These are phyloP conservation scores for Nomia melanderi DNA, from an alignment of 1,140 invertebrate genomes.

Conservation along the genomic window DNA sequence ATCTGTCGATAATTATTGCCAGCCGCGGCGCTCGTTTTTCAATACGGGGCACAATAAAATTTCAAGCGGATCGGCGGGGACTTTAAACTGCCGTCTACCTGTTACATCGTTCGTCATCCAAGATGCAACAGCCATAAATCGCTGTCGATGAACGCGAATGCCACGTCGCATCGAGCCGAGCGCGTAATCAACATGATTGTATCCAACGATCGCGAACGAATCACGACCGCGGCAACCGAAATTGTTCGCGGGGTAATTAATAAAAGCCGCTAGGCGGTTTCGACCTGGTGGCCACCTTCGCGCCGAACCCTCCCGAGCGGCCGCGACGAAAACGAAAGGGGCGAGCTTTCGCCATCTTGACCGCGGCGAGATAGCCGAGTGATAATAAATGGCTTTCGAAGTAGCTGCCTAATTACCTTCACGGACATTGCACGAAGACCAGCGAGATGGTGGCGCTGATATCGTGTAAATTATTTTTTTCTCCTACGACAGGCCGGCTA, in stretches of 20 bases:
- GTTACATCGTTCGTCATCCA: background rate
- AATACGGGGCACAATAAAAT: background rate
- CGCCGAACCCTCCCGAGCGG: conserved; percentile 17
- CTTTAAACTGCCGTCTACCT: background rate
- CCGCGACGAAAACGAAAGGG: conserved; percentile 56
- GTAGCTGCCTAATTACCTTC: conserved; percentile 69
- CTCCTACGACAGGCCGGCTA: background rate
- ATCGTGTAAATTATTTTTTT: conserved; percentile 46
- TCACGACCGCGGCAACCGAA: background rate
- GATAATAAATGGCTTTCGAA: conserved; percentile 67
- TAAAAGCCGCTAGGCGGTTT: conserved; percentile 16
- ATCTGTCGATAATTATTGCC: too few species aligned
- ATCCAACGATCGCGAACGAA: background rate
- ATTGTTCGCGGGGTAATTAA: background rate
- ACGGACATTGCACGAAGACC: conserved; percentile 56
- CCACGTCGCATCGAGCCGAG: background rate
- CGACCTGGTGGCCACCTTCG: background rate
- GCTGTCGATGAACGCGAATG: background rate
- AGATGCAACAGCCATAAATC: background rate
- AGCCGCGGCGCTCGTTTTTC: too few species aligned
- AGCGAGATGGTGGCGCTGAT: conserved; percentile 52
- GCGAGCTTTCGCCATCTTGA: conserved; percentile 44
- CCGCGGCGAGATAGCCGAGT: conserved; percentile 49
- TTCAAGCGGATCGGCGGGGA: too few species aligned
- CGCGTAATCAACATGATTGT: background rate